These are phyloP conservation scores for Synergus itoensis DNA, from an alignment of 2,888 invertebrate genomes.

Conservation along the genomic window DNA sequence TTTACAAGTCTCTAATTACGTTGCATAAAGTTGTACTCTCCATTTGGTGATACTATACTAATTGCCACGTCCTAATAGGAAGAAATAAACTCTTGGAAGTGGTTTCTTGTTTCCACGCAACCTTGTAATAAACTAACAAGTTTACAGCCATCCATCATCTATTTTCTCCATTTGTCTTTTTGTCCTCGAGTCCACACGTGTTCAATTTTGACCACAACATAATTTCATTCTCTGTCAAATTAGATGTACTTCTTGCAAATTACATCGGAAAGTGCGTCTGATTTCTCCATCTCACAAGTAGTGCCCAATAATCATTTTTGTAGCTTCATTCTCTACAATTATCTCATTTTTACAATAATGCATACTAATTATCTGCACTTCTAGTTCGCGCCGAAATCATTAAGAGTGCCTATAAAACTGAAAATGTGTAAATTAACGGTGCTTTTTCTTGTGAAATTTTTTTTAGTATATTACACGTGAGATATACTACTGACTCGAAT, in stretches of 20 bases:
- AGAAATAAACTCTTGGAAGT: slow-evolving; percentile 8
- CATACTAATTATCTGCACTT: slow-evolving; percentile 1
- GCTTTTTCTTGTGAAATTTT: not conserved
- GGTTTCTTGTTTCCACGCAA: slow-evolving; percentile 12
- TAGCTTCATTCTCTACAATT: slow-evolving; percentile 17
- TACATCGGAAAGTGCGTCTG: not conserved
- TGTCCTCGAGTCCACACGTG: not conserved
- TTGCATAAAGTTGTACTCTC: not conserved
- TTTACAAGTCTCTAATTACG: not conserved
- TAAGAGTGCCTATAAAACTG: not conserved
- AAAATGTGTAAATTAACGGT: slow-evolving; percentile 4
- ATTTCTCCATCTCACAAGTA: slow-evolving; percentile 6
- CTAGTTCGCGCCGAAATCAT: not conserved
- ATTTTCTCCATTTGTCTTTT: slow-evolving; percentile 25
- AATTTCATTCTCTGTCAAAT: slow-evolving; percentile 13
- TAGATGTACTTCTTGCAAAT: not conserved
- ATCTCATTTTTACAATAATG: slow-evolving; percentile 21
- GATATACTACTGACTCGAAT: slow-evolving; percentile 4
- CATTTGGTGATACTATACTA: not conserved
- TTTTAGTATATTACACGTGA: not conserved
- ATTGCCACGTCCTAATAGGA: slow-evolving; percentile 7
- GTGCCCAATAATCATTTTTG: not conserved
- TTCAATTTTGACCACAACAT: not conserved
- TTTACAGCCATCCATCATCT: slow-evolving; percentile 26
- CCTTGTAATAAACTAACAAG: slow-evolving; percentile 13